Conservation (phyloP, 2,888 invertebrate species). For the Chelonus formosanus region DNA sequence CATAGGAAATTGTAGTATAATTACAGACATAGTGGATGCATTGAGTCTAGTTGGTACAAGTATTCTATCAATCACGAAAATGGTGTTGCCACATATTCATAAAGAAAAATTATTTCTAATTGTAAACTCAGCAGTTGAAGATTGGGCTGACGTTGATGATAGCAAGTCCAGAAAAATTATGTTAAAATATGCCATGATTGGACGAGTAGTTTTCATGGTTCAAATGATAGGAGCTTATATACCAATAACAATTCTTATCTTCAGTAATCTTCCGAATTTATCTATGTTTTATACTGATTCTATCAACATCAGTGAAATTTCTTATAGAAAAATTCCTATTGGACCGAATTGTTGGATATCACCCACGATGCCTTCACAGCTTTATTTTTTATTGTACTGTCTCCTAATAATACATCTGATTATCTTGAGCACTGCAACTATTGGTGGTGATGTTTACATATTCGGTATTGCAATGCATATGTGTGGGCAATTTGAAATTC, state of each 20-base stretch:
- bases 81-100: constrained; percentile 10
- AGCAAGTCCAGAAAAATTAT: constrained; percentile 25
- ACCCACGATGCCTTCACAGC: constrained; percentile 1
- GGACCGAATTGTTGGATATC: constrained; percentile 36
- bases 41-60: constrained; percentile 21
- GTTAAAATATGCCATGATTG: constrained; percentile 30
- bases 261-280: constrained; percentile 18
- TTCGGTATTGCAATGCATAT: constrained; percentile 37
- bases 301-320: background rate
- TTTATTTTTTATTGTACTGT: constrained; percentile 29
- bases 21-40: constrained; percentile 28
- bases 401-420: constrained; percentile 31
- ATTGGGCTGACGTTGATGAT: constrained; percentile 26
- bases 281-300: background rate
- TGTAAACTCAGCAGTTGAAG: constrained; percentile 30
- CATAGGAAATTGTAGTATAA: constrained; percentile 20
- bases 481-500: constrained; percentile 36
- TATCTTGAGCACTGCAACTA: constrained; percentile 22
- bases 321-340: constrained; percentile 33
- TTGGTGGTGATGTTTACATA: constrained; percentile 37
- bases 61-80: constrained; percentile 6
- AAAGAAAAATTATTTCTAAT: constrained; percentile 25
- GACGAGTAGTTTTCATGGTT: constrained; percentile 35
- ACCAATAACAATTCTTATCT: constrained; percentile 27
- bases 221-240: constrained; percentile 31